These are phyloP conservation scores for Neodiprion lecontei DNA, from an alignment of 1,140 invertebrate genomes.

Conservation along the genomic window DNA sequence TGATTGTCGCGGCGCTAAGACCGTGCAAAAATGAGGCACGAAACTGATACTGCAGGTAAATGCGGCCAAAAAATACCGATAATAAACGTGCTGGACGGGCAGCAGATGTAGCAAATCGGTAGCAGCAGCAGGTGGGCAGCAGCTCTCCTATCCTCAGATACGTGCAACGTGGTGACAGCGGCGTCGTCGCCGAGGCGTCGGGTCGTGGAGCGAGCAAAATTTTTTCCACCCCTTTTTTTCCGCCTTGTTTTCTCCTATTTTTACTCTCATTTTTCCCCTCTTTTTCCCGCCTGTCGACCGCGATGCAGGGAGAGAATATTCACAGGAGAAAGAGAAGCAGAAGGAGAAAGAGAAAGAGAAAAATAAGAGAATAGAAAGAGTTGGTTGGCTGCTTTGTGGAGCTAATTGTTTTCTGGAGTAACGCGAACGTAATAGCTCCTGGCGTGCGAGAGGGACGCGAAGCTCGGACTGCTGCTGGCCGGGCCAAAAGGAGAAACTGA, in stretches of 20 bases:
- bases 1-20: too few relatives aligned
- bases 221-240: too few relatives aligned
- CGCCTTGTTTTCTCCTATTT: too few relatives aligned
- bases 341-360: too few relatives aligned
- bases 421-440: background rate
- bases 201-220: too few relatives aligned
- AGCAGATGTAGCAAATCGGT: background rate
- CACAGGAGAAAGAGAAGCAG: background rate
- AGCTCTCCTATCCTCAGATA: background rate
- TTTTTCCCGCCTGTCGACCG: too few relatives aligned
- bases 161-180: background rate
- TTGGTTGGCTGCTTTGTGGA: background rate
- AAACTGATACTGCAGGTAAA: too few relatives aligned
- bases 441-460: slow-evolving; percentile 1
- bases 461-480: background rate
- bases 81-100: too few relatives aligned
- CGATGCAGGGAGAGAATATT: background rate
- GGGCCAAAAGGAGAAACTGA: background rate
- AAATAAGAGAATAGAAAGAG: background rate
- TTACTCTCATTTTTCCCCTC: background rate
- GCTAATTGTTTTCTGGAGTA: slow-evolving; percentile 23
- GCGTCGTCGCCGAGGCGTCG: too few relatives aligned
- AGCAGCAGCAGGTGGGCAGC: background rate
- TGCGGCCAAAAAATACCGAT: too few relatives aligned
- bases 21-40: too few relatives aligned